A percentile compares a stretch with the other conserved stretches of the same genome.
Conservation (phyloP, 1,140 invertebrate species). For the Gonioctena quinquepunctata region DNA sequence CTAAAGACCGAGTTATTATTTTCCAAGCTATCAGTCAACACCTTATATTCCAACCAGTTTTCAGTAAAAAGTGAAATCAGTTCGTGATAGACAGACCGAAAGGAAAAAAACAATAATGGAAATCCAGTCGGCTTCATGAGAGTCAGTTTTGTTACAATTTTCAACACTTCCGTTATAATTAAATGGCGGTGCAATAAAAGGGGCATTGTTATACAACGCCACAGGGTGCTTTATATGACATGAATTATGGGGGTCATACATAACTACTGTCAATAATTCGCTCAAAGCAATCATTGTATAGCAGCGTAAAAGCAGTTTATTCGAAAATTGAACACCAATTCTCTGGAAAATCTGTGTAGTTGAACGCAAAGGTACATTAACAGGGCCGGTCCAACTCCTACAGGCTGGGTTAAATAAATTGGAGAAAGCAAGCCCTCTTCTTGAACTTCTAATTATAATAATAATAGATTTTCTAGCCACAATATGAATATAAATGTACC, state of each 20-base stretch:
- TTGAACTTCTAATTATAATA: no score
- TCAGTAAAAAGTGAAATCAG: no score
- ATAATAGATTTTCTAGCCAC: no score
- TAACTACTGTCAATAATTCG: neutral
- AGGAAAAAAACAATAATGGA: neutral
- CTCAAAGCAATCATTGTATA: neutral
- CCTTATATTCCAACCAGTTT: no score
- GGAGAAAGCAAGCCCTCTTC: no score
- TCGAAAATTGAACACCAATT: neutral
- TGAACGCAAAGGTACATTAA: no score
- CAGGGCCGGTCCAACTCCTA: no score
- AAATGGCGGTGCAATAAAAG: conserved; percentile 3
- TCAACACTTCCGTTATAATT: conserved; percentile 12
- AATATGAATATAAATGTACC: no score
- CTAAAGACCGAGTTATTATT: no score
- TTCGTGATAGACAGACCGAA: no score
- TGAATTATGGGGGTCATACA: conserved; percentile 2
- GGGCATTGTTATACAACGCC: conserved; percentile 5
- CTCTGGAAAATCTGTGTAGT: neutral
- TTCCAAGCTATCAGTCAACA: no score
- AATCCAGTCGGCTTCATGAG: neutral
- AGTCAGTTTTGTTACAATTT: conserved; percentile 2
- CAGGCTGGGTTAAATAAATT: no score
- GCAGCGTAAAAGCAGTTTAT: neutral
- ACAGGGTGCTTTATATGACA: conserved; percentile 10